These are phyloP conservation scores for Rhincodon typus DNA, from an alignment of 2,797 vertebrate species.

Conservation along the genomic window DNA sequence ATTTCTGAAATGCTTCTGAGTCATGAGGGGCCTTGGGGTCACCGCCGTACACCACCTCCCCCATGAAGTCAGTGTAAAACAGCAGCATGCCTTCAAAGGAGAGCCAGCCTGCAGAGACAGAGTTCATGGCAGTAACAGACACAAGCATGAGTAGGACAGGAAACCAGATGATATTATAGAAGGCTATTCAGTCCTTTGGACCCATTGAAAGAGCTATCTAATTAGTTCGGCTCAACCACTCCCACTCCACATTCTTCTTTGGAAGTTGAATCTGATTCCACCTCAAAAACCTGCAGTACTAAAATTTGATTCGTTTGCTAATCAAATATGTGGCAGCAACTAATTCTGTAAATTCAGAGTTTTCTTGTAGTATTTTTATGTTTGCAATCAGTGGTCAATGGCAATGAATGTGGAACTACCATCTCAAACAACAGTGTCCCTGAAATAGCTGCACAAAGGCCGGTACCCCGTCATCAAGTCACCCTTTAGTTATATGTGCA, in stretches of 20 bases:
- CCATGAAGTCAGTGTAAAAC: conserved; percentile 99
- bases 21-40: conserved; percentile 84
- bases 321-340: neutral
- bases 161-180: neutral
- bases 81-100: conserved; percentile 97
- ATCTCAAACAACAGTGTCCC: neutral
- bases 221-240: neutral
- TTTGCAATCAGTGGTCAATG: neutral
- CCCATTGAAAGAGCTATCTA: neutral
- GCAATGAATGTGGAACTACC: neutral
- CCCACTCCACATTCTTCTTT: neutral
- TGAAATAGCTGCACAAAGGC: too few species aligned
- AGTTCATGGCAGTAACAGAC: neutral
- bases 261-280: neutral
- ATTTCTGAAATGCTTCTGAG: conserved; percentile 74
- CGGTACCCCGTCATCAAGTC: too few species aligned
- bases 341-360: neutral
- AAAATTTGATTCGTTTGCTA: neutral
- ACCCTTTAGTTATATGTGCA: too few species aligned
- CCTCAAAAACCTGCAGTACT: neutral
- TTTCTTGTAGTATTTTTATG: neutral
- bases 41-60: conserved; percentile 92
- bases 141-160: neutral
- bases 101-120: conserved; percentile 74
- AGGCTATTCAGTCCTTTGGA: too few species aligned